Evolutionary conservation across 2,113 vertebrate genomes (phyloP).

Genomic region (Xiphias gladius): DNA sequence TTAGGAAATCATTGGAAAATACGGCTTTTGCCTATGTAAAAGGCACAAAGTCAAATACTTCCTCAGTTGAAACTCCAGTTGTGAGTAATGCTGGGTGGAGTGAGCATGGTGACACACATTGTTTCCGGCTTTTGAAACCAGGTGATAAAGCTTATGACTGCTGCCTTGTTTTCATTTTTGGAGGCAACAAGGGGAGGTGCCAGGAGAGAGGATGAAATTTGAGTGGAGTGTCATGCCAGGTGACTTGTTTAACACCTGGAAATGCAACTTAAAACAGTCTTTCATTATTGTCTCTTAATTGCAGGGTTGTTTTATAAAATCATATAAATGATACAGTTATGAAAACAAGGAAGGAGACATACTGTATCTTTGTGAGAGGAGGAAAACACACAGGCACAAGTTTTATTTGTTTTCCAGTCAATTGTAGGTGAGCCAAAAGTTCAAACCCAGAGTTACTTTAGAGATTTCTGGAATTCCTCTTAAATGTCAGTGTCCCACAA

Average conservation of each 20-base stretch:
- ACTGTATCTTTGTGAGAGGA: background rate
- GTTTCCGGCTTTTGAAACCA: constrained; percentile 2
- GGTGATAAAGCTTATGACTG: constrained; percentile 7
- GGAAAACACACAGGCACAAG: too few species aligned
- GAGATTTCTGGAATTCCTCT: background rate
- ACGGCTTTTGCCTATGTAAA: background rate
- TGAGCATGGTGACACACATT: constrained; percentile 9
- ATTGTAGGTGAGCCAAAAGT: background rate
- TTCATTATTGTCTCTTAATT: background rate
- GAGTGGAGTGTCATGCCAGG: background rate
- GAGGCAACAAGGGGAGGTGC: too few species aligned
- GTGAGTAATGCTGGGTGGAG: too few species aligned
- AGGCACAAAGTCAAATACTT: background rate
- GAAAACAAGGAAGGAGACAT: background rate
- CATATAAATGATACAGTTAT: background rate
- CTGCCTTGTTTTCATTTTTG: constrained; percentile 21
- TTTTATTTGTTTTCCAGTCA: background rate
- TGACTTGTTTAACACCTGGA: constrained; percentile 20
- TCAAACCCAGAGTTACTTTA: background rate
- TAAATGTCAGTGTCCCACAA: constrained; percentile 19
- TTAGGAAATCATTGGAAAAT: background rate
- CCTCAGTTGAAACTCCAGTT: too few species aligned
- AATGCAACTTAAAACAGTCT: background rate
- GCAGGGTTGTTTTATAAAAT: background rate
- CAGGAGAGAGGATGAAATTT: background rate